These are phyloP conservation scores for Tarsius wallacei DNA, from an alignment of 2,797 vertebrate genomes.

Conservation along the genomic window DNA sequence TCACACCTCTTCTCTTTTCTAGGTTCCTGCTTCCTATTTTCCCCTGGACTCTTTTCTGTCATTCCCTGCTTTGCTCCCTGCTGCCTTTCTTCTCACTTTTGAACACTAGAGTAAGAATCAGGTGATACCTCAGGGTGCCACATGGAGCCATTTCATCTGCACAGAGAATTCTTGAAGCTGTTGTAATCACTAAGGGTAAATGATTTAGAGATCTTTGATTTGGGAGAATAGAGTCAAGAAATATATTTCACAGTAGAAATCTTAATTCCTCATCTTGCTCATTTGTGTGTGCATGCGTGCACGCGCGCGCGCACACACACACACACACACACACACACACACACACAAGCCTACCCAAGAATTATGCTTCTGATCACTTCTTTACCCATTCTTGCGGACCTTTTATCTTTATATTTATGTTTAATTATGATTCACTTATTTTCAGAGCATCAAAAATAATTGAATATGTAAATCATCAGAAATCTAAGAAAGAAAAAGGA, in stretches of 20 bases:
- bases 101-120: neutral
- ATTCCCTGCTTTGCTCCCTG: neutral
- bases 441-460: slow-evolving; percentile 65
- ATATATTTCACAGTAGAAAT: neutral
- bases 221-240: neutral
- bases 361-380: neutral
- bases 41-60: neutral
- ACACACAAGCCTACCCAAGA: neutral
- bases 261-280: neutral
- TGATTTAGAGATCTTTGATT: neutral
- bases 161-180: neutral
- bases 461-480: slow-evolving; percentile 19
- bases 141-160: neutral
- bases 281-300: neutral
- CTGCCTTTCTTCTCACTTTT: neutral
- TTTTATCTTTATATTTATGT: slow-evolving; percentile 57
- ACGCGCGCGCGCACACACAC: too few relatives aligned
- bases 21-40: neutral
- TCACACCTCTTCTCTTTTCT: neutral
- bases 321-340: too few relatives aligned
- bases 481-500: neutral
- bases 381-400: neutral
- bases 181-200: neutral
- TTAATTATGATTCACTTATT: slow-evolving; percentile 24
- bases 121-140: neutral